Evolutionary conservation across 1,140 invertebrate species (phyloP), one percentile per base, ranked within the genome.

Genomic region (Aphis craccivora): DNA sequence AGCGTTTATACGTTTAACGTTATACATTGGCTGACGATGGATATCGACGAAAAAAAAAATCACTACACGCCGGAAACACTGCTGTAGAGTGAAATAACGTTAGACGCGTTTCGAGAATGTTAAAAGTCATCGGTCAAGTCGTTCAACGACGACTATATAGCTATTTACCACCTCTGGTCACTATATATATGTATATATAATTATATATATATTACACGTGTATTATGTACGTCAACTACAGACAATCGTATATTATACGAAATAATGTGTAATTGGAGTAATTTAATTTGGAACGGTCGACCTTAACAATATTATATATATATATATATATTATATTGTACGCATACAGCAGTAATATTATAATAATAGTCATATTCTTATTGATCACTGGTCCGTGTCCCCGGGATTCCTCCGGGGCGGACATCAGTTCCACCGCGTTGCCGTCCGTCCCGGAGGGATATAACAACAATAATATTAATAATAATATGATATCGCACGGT

Each of bases 401-500:
- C 60, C 89, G 25, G 87, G 45, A 88, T 51, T 51, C 25, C n/a
- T 88, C 51, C 7, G 88, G 2, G 88, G 51, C 84, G 43, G 30
- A 86, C 88, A 83, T 92, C 76, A n/a, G 91, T 92, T 83, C 76
- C 91, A 45, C 67, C 20, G 23, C 25, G n/a, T 30, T 35, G 14
- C 55, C 37, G 25, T n/a, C 60, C 55, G 37, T 37, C 35, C 43
- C 37, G 55, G 37, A 90, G 55, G 55, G 51, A 90, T 76, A 25
- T 23, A 40, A 8, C 9, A 25, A 84, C 9, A 84, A 25, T 4
- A 40, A 25, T 30, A 43, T 5, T 40, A 30, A 60, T 81, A 81
- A 81, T 84, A 43, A 40, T 84, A 45, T 90, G 89, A 90, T 60
- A 43, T 90, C 89, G 90, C 40, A 60, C 90, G 90, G 67, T 45